Conservation (phyloP, 92 coral and sea anemone species). For the Palythoa grandis region DNA sequence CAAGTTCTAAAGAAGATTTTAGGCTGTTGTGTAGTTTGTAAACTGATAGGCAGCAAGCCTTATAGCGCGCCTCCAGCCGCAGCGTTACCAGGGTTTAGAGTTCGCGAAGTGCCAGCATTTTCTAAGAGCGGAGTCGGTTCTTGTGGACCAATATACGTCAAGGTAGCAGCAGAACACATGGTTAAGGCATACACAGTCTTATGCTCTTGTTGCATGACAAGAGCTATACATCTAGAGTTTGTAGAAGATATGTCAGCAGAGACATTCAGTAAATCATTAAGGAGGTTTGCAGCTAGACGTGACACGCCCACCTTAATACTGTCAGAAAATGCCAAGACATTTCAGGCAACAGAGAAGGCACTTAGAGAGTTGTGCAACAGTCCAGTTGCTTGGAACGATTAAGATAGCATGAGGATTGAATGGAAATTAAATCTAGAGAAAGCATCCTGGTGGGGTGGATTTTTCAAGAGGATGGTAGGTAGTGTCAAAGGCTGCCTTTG, state of each 20-base stretch:
- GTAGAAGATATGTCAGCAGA: slow-evolving; percentile 49
- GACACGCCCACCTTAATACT: slow-evolving; percentile 55
- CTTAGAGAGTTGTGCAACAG: slow-evolving; percentile 20
- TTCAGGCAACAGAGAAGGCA: slow-evolving; percentile 46
- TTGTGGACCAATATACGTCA: slow-evolving; percentile 38
- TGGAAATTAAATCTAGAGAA: slow-evolving; percentile 51
- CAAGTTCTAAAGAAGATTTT: slow-evolving; percentile 39
- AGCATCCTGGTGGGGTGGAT: slow-evolving; percentile 57
- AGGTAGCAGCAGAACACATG: not conserved
- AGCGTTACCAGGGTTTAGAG: slow-evolving; percentile 51
- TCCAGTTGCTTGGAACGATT: slow-evolving; percentile 36
- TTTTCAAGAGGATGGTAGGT: slow-evolving; percentile 28
- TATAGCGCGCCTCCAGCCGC: slow-evolving; percentile 42
- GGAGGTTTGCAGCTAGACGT: slow-evolving; percentile 52
- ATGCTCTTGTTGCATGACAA: slow-evolving; percentile 50
- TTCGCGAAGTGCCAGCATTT: slow-evolving; percentile 33
- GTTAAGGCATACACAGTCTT: slow-evolving; percentile 38
- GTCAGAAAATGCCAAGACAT: slow-evolving; percentile 57
- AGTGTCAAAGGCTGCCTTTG: slow-evolving; percentile 40
- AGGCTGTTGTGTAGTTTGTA: slow-evolving; percentile 48
- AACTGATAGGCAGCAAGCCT: slow-evolving; percentile 32
- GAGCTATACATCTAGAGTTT: slow-evolving; percentile 53
- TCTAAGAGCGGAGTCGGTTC: slow-evolving; percentile 23
- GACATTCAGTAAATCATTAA: slow-evolving; percentile 24
- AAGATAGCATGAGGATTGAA: slow-evolving; percentile 27